These are phyloP conservation scores for Psittacara wagleri DNA, from an alignment of 2,113 vertebrate genomes.

Conservation along the genomic window DNA sequence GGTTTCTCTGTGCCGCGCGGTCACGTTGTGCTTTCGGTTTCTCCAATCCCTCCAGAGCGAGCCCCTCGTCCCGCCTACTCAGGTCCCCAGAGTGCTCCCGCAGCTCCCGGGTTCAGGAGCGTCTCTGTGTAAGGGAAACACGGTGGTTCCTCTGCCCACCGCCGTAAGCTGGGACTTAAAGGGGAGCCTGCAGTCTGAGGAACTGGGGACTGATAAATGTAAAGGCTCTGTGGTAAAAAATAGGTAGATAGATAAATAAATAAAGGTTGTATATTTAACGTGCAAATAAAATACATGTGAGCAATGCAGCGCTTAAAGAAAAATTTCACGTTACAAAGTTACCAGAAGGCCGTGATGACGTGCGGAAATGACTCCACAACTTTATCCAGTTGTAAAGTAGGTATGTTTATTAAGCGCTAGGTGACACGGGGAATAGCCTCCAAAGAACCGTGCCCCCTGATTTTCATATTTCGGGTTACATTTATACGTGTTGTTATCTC, in stretches of 20 bases:
- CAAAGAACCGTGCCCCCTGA: too few relatives aligned
- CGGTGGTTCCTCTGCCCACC: rapidly evolving
- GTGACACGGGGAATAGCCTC: too few relatives aligned
- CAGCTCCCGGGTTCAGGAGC: not conserved
- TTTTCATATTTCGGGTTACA: too few relatives aligned
- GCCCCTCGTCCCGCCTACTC: not conserved
- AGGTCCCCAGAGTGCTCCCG: rapidly evolving
- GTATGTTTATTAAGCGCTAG: too few relatives aligned
- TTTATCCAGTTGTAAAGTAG: too few relatives aligned
- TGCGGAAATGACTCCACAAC: too few relatives aligned
- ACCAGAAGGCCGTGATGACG: not conserved
- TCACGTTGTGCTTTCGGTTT: too few relatives aligned
- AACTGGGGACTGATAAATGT: not conserved
- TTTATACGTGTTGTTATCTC: too few relatives aligned
- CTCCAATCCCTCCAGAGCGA: not conserved
- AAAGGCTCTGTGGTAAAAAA: not conserved
- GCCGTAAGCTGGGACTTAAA: rapidly evolving
- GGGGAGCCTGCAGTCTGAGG: not conserved
- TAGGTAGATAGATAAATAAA: not conserved
- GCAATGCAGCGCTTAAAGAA: not conserved
- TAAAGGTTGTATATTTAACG: too few relatives aligned
- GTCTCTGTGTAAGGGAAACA: rapidly evolving
- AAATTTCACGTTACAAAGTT: not conserved
- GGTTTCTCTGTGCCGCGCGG: rapidly evolving
- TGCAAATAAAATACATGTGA: not conserved